Conservation (phyloP, 1,140 invertebrate genomes). For the Hormaphis cornu region DNA sequence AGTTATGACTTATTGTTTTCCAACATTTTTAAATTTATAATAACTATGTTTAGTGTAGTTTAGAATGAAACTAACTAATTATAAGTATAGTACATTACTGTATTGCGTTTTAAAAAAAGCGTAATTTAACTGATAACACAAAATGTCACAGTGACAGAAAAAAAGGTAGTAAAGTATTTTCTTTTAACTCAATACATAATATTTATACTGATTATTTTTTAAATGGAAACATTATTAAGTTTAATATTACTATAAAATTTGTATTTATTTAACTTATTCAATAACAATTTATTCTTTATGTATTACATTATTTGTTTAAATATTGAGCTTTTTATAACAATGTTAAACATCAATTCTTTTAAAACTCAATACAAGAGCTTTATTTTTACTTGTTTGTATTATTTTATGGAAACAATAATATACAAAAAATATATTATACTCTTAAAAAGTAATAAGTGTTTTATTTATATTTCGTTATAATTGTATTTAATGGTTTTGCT, state of each 20-base stretch:
- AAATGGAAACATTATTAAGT: neutral
- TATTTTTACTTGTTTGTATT: constrained; percentile 18
- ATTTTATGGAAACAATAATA: constrained; percentile 17
- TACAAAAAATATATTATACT: constrained; percentile 15
- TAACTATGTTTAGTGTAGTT: constrained; percentile 24
- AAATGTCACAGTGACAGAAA: neutral
- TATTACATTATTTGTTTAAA: constrained; percentile 3
- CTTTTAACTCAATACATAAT: neutral
- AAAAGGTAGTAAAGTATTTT: neutral
- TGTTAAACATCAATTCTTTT: neutral
- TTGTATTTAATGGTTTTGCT: too few species aligned
- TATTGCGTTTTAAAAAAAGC: neutral
- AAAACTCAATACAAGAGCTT: constrained; percentile 1
- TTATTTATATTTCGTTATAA: too few species aligned
- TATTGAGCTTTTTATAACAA: constrained; percentile 4
- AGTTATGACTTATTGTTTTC: constrained; percentile 12
- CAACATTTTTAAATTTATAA: constrained; percentile 22
- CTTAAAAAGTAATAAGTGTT: too few species aligned
- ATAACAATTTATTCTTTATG: constrained; percentile 15
- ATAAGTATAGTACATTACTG: neutral
- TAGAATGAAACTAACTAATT: constrained; percentile 10
- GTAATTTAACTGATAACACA: neutral
- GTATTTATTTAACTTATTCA: constrained; percentile 4
- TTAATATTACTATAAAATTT: neutral
- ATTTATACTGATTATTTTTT: neutral